These are phyloP conservation scores for Crypturellus undulatus DNA, from an alignment of 2,113 vertebrate genomes.

Conservation along the genomic window DNA sequence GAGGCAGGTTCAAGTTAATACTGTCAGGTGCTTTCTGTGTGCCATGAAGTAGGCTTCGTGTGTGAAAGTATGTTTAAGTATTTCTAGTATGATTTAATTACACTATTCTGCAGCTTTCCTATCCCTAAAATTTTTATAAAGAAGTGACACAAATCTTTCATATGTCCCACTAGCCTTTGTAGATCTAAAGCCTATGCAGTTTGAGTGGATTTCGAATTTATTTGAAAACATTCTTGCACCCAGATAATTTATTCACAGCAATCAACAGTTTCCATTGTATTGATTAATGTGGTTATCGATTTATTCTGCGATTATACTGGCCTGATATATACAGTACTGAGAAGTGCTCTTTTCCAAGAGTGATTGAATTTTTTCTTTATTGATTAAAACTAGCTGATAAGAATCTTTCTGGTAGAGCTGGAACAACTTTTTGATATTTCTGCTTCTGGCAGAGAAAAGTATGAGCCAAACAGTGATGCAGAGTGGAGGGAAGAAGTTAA, in stretches of 20 bases:
- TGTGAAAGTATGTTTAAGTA: not conserved
- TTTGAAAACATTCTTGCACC: conserved; percentile 51
- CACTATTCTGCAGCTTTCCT: not conserved
- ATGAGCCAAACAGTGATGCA: not conserved
- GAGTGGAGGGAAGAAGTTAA: not conserved
- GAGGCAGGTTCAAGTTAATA: not conserved
- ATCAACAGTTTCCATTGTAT: conserved; percentile 73
- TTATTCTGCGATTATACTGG: conserved; percentile 46
- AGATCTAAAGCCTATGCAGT: conserved; percentile 54
- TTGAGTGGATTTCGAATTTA: conserved; percentile 63
- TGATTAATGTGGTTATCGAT: conserved; percentile 71
- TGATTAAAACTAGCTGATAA: conserved; percentile 76
- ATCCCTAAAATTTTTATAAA: conserved; percentile 15
- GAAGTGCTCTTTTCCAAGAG: conserved; percentile 47
- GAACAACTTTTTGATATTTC: conserved; percentile 16
- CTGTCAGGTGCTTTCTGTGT: not conserved
- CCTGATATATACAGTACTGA: conserved; percentile 9
- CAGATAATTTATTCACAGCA: conserved; percentile 65
- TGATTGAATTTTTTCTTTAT: conserved; percentile 73
- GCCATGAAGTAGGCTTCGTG: not conserved
- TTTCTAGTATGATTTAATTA: not conserved
- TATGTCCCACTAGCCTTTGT: not conserved
- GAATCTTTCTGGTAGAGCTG: conserved; percentile 42
- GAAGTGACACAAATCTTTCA: conserved; percentile 19
- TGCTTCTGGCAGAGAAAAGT: conserved; percentile 33